phyloP scores from a whole-genome alignment of 2,113 vertebrate genomes.

The Misgurnus mizolepis region DNA sequence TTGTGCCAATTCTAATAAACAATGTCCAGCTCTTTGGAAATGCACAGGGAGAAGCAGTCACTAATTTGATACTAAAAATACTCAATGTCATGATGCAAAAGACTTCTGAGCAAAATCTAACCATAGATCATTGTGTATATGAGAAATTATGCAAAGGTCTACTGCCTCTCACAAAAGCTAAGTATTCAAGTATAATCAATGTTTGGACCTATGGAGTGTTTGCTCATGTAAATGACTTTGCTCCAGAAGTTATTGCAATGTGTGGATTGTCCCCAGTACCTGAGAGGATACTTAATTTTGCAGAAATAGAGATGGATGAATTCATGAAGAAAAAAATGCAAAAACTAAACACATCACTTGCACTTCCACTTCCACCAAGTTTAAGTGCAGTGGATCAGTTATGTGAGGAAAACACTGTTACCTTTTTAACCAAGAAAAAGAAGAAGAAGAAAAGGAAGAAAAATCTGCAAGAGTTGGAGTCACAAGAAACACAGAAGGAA shows the following conservation, averaged over 20 bases:
- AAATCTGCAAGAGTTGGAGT: background rate
- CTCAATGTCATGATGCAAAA: slow-evolving; percentile 63
- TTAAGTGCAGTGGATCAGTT: background rate
- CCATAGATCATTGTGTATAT: slow-evolving; percentile 2
- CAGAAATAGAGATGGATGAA: slow-evolving; percentile 48
- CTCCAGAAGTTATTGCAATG: no score
- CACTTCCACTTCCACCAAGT: background rate
- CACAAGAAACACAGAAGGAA: background rate
- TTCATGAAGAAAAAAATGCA: slow-evolving; percentile 58
- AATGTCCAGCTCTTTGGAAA: background rate
- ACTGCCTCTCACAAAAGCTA: slow-evolving; percentile 7
- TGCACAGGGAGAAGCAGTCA: accelerated
- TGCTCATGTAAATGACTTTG: slow-evolving; percentile 35
- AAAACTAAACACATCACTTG: slow-evolving; percentile 39
- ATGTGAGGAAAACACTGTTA: background rate
- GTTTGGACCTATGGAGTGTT: slow-evolving; percentile 5
- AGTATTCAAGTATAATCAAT: accelerated
- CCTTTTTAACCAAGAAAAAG: slow-evolving; percentile 50
- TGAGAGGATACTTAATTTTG: slow-evolving; percentile 51
- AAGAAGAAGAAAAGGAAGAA: slow-evolving; percentile 50
- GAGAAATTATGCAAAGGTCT: slow-evolving; percentile 53
- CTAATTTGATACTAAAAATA: background rate
- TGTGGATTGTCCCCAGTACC: slow-evolving; percentile 57
- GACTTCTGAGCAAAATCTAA: slow-evolving; percentile 34
- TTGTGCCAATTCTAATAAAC: slow-evolving; percentile 47